Evolutionary conservation across 2,113 vertebrate species (phyloP), one percentile per base, ranked within the genome.

Genomic region (Oncorhynchus masou): DNA sequence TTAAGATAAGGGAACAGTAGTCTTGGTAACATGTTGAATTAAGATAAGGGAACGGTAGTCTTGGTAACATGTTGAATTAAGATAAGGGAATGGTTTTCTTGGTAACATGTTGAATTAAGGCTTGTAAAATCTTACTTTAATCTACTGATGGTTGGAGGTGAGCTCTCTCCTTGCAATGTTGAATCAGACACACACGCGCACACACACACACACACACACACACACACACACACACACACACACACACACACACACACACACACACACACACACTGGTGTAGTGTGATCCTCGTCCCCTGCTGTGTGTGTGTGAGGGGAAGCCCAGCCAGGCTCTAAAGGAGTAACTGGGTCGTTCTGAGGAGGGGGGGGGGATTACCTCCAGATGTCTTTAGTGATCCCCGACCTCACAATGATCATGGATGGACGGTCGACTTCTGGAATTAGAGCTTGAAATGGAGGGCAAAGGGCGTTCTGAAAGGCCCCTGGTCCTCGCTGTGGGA

Each of bases 371-470:
- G 75, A 81, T 91, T 88, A 88, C 81, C 45, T 79, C 31, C 45
- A 73, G 74, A 88, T 84, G 69, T 82, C 84, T 87, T 91, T 74
- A 84, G 86, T 90, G 86, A 91, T 85, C 87, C 76, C 73, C 27
- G 65, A 81, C 84, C 83, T 86, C 80, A 80, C 87, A 90, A 87
- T 90, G 85, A 86, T 87, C 82, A 87, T 74, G 81, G 87, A 78
- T 86, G 81, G 74, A 80, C 84, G 83, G 79, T 39, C 6, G 0
- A 39, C 15, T 82, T 86, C 84, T 81, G 79, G 79, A 89, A 88
- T 78, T 81, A 79, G 85, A 90, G 82, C 85, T 87, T 88, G 82
- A 88, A 90, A 88, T 86, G 82, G 80, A 91, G 84, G 75, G 87
- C 1, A 85, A 87, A 90, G 88, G 83, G 87, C 79, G 88, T 39